Evolutionary conservation across 2,797 vertebrate genomes (phyloP).

Genomic region (Cyprinella venusta): DNA sequence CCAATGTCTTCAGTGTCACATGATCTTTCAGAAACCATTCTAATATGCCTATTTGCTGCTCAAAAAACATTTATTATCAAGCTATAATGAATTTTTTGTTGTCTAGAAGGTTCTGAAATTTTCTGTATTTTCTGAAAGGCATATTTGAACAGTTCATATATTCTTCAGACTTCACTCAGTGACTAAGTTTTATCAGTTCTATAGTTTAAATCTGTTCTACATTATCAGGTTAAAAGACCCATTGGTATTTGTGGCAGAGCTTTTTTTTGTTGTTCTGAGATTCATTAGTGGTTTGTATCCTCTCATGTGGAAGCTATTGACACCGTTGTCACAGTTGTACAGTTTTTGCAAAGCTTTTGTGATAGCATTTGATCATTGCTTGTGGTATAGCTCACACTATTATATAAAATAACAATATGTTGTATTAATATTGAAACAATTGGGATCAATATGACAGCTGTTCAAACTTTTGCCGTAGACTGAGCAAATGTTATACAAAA

Average conservation of each 20-base stretch:
- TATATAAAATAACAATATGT: not conserved
- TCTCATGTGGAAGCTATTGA: constrained; percentile 25
- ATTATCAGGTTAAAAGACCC: not conserved
- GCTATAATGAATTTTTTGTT: not conserved
- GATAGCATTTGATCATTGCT: not conserved
- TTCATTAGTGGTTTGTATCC: constrained; percentile 12
- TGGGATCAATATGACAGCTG: not conserved
- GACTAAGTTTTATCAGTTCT: not conserved
- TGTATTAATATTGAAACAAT: not conserved
- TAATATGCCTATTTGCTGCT: not conserved
- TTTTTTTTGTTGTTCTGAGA: not conserved
- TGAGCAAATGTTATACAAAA: not conserved
- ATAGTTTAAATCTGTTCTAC: not conserved
- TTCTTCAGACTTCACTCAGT: constrained; percentile 3
- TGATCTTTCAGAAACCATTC: not conserved
- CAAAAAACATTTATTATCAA: not conserved
- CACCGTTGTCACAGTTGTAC: not conserved
- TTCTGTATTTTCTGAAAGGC: not conserved
- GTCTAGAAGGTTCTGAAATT: too few species aligned
- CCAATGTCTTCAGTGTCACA: not conserved
- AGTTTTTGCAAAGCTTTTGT: constrained; percentile 2
- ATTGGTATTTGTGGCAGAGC: not conserved
- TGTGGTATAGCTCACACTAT: constrained; percentile 8
- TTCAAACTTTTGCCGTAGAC: not conserved
- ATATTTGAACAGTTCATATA: not conserved